phyloP scores from a whole-genome alignment of 2,797 vertebrate genomes.

The Clarias fuscus region DNA sequence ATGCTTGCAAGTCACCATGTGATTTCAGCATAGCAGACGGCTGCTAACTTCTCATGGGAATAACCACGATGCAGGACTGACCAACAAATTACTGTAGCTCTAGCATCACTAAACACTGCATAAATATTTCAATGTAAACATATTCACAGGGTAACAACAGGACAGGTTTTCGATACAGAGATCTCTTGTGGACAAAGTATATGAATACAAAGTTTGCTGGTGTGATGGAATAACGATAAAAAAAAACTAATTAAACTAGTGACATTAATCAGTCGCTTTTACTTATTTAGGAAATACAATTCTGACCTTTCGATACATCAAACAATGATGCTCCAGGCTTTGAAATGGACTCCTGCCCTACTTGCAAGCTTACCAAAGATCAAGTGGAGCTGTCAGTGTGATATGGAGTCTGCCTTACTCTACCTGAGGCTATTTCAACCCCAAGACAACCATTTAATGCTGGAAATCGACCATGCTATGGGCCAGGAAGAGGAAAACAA shows the following conservation, averaged over 20 bases:
- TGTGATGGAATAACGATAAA: background rate
- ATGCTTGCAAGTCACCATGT: background rate
- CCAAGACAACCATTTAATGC: constrained; percentile 3
- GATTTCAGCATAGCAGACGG: background rate
- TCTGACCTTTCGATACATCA: constrained; percentile 4
- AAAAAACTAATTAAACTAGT: background rate
- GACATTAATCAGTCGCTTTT: background rate
- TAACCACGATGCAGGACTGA: background rate
- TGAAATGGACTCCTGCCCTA: constrained; percentile 1
- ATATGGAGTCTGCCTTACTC: constrained; percentile 3
- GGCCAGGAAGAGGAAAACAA: constrained; percentile 4
- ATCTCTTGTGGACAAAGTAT: background rate
- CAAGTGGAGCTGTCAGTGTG: constrained; percentile 21
- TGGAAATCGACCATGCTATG: constrained; percentile 11
- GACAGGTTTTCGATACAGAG: background rate
- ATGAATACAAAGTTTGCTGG: background rate
- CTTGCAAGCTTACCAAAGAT: constrained; percentile 25
- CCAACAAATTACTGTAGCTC: background rate
- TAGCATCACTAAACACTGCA: background rate
- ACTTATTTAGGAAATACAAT: background rate
- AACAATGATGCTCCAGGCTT: constrained; percentile 18
- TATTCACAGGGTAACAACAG: background rate
- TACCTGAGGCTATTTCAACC: background rate
- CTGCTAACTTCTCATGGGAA: background rate
- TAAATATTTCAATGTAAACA: background rate